Base-by-base conservation (phyloP, 2,888 invertebrate species). In the Chrysolina americana region DNA sequence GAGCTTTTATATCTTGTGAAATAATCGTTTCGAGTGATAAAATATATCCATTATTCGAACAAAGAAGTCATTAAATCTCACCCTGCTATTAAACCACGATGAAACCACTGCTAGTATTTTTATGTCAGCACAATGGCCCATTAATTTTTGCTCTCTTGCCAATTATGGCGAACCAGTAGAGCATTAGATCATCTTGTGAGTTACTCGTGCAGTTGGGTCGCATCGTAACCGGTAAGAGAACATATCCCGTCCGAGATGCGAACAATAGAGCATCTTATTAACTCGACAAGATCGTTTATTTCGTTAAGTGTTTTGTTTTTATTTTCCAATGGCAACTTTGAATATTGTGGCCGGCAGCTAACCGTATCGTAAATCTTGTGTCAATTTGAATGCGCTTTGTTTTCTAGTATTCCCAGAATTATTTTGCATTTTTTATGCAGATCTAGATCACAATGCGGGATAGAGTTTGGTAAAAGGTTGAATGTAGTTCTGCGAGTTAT, bases 241-340 rank as follows among this genome's bases (percentile, higher is more conserved):
- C 64, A 19, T 63, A 71, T 21, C 75, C 69, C 48, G 76, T 74
- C 69, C 65, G 41, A 71, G 69, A 70, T 68, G 71, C 74, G 79
- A 81, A 81, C 82, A 83, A 83, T 83, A 79, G 81, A 74, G 81
- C 80, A 80, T 82, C 81, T 83, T 81, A 83, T 83, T 82, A 83
- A 83, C 79, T 82, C 81, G 76, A 77, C 79, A 80, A 80, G 80
- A 79, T 81, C 80, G 81, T 81, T 82, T 82, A 77, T 81, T 81
- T 80, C 79, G 79, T 77, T 53, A 77, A 65, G 70, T 63, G 73
- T 81, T 77, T 79, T 79, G 76, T 75, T 78, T 76, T 80, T 73
- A 50, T 71, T 74, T 73, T 68, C 63, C 75, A 69, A 66, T 74
- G 79, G 56, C 78, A 68, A 78, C 74, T 76, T 78, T 77, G 78